Evolutionary conservation across 2,888 invertebrate genomes (phyloP).

Genomic region (Meliscaeva auricollis): DNA sequence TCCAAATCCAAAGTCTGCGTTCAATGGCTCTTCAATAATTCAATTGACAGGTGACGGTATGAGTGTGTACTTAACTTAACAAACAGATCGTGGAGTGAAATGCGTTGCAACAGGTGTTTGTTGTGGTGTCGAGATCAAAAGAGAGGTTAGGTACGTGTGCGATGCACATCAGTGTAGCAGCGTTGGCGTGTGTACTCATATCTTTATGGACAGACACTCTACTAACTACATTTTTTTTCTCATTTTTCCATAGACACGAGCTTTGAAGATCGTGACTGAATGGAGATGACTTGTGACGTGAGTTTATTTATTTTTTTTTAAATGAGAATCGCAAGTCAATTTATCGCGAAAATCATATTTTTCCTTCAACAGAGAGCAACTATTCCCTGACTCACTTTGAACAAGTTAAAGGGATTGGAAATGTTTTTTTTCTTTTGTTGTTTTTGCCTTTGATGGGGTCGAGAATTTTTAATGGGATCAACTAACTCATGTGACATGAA

Average conservation of each 20-base stretch:
- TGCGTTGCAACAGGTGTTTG: conserved; percentile 39
- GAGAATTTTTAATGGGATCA: conserved; percentile 32
- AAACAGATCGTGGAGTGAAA: neutral
- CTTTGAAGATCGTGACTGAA: conserved; percentile 54
- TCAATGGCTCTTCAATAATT: conserved; percentile 39
- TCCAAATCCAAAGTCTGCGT: neutral
- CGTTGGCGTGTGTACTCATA: conserved; percentile 26
- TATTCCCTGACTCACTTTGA: neutral
- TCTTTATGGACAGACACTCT: neutral
- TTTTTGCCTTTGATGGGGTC: conserved; percentile 10
- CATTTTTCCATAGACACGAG: conserved; percentile 44
- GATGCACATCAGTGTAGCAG: neutral
- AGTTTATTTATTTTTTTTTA: neutral
- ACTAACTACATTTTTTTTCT: conserved; percentile 12
- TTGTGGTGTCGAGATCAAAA: neutral
- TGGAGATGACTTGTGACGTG: conserved; percentile 38
- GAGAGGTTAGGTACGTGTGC: conserved; percentile 14
- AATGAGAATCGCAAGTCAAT: conserved; percentile 5
- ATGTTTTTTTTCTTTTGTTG: neutral
- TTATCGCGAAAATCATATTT: conserved; percentile 27
- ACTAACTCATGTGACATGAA: conserved; percentile 9
- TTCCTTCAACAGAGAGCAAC: neutral
- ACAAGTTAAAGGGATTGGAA: neutral
- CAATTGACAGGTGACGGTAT: conserved; percentile 52
- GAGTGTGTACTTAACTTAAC: neutral